Base-by-base conservation (phyloP, 2,888 invertebrate genomes). In the Keiferia lycopersicella region DNA sequence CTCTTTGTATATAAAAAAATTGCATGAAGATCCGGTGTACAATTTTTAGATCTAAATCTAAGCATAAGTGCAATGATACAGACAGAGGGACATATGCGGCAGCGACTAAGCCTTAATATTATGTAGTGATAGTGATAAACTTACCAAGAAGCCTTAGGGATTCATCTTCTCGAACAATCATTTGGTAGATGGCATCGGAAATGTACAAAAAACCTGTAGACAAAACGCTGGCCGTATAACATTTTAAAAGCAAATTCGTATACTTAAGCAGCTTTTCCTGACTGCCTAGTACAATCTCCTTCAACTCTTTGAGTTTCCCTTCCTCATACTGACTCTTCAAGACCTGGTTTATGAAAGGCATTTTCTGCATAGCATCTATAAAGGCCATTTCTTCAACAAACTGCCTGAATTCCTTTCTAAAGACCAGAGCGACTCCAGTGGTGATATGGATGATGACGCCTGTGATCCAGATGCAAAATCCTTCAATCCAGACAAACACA, bases 391-490 rank as follows among this genome's bases (percentile, higher is more conserved):
- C 79, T 18, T 74, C 69, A 0, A 91, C 69, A 62, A 88, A 89
- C 2, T 53, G 62, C 10, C 84, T 71, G 59, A 91, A 85, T 39
- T 87, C 69, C 0, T 73, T 74, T 26, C 85, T 77, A 65, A 84
- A 91, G 62, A 81, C 30, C 18, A 89, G 68, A 22, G 86, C 89
- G 1, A 91, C 72, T 0, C 77, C 79, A 2, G 89, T 70, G 0
- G 87, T 82, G 10, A 88, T 84, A 0, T 84, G 83, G 84, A 88
- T 86, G 1, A 89, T 87, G 0, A 87, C 75, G 1, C 86, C 88
- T 0, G 90, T 90, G 0, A 84, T 81, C 89, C 91, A 91, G 48
- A 90, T 81, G 64, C 87, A 86, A n/a, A 87, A 84, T 0, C 86
- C 87, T 75, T 89, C 81, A n/a, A 90, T 88, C 59, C 83, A 86